Evolutionary conservation across 2,888 invertebrate species (phyloP).

Genomic region (Lapara coniferarum): DNA sequence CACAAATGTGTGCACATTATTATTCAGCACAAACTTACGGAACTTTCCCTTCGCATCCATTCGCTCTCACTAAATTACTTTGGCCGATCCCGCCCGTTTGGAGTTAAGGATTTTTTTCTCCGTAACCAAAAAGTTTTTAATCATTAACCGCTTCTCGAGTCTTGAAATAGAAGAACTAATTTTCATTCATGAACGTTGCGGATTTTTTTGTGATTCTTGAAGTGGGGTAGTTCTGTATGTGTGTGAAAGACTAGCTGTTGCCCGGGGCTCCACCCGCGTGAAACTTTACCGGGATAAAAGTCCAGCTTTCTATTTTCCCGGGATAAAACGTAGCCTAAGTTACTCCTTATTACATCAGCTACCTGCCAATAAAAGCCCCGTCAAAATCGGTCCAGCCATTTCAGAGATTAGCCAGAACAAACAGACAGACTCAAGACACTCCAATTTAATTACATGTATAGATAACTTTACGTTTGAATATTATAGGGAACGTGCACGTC

Average conservation of each 20-base stretch:
- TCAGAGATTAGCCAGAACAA: too few species aligned
- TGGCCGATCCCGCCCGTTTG: constrained; percentile 27
- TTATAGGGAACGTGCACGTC: too few species aligned
- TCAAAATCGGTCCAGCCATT: too few species aligned
- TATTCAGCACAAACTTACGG: constrained; percentile 19
- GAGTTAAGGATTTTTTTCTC: constrained; percentile 21
- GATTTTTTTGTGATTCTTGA: background rate
- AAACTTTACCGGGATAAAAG: too few species aligned
- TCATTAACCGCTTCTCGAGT: constrained; percentile 25
- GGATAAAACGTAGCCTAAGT: too few species aligned
- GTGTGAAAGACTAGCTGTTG: background rate
- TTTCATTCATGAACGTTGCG: constrained; percentile 11
- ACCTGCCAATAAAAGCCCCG: too few species aligned
- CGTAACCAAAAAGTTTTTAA: constrained; percentile 27
- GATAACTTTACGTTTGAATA: too few species aligned
- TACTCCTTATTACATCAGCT: too few species aligned
- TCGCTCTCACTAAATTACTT: constrained; percentile 28
- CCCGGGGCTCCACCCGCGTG: too few species aligned
- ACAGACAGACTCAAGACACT: too few species aligned
- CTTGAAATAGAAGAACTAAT: background rate
- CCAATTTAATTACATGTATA: too few species aligned
- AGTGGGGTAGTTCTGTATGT: background rate
- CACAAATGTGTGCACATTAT: constrained; percentile 22
- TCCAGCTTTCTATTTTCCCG: too few species aligned
- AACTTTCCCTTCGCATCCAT: constrained; percentile 17